These are phyloP conservation scores for Meandrusa payeni DNA, from an alignment of 2,888 invertebrate species.

Conservation along the genomic window DNA sequence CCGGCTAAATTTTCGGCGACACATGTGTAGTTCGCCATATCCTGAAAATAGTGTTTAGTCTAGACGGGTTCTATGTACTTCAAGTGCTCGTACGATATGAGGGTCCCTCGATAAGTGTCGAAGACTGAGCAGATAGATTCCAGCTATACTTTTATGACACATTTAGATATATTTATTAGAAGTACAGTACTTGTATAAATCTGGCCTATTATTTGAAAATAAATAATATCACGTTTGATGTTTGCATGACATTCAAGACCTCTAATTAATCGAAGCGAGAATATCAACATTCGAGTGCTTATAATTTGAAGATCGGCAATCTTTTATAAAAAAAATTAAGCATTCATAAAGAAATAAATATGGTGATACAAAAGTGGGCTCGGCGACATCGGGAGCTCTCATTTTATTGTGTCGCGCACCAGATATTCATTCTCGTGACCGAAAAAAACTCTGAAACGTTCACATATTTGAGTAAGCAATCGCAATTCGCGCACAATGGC, in stretches of 20 bases:
- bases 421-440: conserved; percentile 21
- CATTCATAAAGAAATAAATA: conserved; percentile 9
- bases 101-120: conserved; percentile 2
- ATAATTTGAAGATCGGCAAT: conserved; percentile 2
- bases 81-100: conserved; percentile 8
- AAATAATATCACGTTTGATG: not conserved
- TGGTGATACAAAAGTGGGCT: conserved; percentile 1
- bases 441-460: conserved; percentile 15
- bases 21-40: conserved; percentile 97
- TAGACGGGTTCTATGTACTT: conserved; percentile 19
- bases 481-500: conserved; percentile 17
- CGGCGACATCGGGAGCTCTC: conserved; percentile 3
- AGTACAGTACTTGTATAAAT: no score
- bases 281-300: not conserved
- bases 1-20: conserved; percentile 96
- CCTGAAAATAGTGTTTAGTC: conserved; percentile 63
- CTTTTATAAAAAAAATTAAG: conserved; percentile 2
- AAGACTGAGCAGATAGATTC: no score
- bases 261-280: not conserved
- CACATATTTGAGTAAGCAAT: conserved; percentile 22
- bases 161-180: no score
- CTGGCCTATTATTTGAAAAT: not conserved
- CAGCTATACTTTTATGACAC: no score
- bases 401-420: conserved; percentile 15
- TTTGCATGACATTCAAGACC: not conserved